Base-by-base conservation (phyloP, 2,113 vertebrate species). In the Struthio camelus region DNA sequence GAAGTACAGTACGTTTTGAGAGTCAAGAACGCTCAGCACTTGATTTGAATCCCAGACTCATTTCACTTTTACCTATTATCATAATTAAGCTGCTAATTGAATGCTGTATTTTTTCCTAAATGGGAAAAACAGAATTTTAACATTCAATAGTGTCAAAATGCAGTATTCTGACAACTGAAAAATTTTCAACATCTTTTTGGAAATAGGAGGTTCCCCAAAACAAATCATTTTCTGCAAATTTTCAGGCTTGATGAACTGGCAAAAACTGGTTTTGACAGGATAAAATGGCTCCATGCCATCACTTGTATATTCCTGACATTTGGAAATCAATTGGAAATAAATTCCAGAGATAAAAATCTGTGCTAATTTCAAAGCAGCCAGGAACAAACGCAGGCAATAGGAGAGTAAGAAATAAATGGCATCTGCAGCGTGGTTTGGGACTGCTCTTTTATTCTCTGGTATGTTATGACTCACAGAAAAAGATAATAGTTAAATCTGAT, bases 1-100 rank as follows among this genome's bases (percentile, higher is more conserved):
- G 25, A 30, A 34, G 16, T 30, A 61, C 76, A 20, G 7, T 1
- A 3, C 1, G 18, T 16, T n/a, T 34, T 20, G 11, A 34, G 19
- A 4, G 19, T 2, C 32, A 34, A 34, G 58, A 48, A 19, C 1
- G 56, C 22, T 50, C 0, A 0, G 11, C 17, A 50, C 48, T 18
- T 0, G 1, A 42, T 15, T 28, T 36, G 54, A 32, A 62, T 44
- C 16, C 54, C 48, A 17, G 4, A 48, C 7, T 19, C 14, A 56
- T 62, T 53, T 53, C 0, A 2, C 2, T 61, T 84, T 38, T 34
- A 11, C 32, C 6, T 59, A 11, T 19, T 27, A 34, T 59, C 34
- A 1, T 8, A 17, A 64, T 34, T 23, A 44, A 54, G 46, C 36
- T 25, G 19, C 12, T 24, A n/a, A 23, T 3, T 38, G 28, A 50